Evolutionary conservation across 2,113 vertebrate genomes (phyloP), one percentile per base, ranked within the genome.

Genomic region (Poecile atricapillus): DNA sequence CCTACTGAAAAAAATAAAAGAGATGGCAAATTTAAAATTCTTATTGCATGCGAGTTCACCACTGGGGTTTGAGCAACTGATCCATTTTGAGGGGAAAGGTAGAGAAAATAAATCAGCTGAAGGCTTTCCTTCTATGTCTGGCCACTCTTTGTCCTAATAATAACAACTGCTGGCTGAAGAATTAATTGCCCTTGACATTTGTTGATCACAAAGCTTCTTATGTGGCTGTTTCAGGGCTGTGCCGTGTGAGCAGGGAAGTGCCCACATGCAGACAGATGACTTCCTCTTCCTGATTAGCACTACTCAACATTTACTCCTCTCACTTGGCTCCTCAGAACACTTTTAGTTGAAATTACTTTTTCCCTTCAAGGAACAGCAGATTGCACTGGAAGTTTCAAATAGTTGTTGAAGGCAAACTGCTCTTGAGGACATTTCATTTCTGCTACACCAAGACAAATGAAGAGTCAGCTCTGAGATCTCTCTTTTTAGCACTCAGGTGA

Each of bases 191-290:
- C 95, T 69, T 81, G 92, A 95, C 96, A 90, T 95, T 95, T 96
- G 97, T 93, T 95, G 93, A 91, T 74, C 94, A 89, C 92, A 94
- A 97, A 96, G 91, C 97, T 94, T 68, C 95, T 97, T 97, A 95
- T 22, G 88, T 11, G 78, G 93, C 95, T 20, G 41, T 84, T 75
- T 69, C 41, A 76, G 93, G 79, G 76, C 94, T 79, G 33, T 68
- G 94, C 83, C 77, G 23, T 88, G 93, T 80, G 78, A 96, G 85
- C 96, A 95, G 89, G 77, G 80, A 69, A 95, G 95, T 52, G 68
- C 92, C 77, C 93, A 88, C 81, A 62, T 50, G 64, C 81, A 94
- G 79, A 91, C 64, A 83, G 84, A 71, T 71, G 70, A 74, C 37
- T 96, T 95, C 88, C 58, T 47, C 94, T 88, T 94, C 94, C 93